These are phyloP conservation scores for Apis dorsata DNA, from an alignment of 1,140 invertebrate genomes.

Conservation along the genomic window DNA sequence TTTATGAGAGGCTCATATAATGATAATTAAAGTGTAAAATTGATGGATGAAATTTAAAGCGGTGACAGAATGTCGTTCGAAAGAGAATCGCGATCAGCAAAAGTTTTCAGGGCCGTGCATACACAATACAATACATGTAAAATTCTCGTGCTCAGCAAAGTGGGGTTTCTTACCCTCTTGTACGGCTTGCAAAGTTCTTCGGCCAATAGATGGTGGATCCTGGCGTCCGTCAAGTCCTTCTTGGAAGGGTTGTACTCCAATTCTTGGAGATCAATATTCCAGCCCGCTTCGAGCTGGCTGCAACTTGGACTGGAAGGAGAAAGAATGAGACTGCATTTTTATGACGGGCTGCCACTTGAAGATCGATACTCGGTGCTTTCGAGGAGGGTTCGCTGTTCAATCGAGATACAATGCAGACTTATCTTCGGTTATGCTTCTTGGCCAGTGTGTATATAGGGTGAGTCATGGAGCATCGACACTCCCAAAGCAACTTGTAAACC, in stretches of 20 bases:
- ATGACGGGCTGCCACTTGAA: conserved; percentile 46
- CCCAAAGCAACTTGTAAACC: not conserved
- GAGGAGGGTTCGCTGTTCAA: conserved; percentile 16
- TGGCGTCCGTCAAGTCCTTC: conserved; percentile 94
- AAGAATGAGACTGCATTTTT: conserved; percentile 55
- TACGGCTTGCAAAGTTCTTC: conserved; percentile 95
- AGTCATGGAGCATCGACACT: not conserved
- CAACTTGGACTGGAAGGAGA: conserved; percentile 85
- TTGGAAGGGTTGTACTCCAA: conserved; percentile 94
- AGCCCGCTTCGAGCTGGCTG: conserved; percentile 89
- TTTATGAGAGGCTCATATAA: not conserved
- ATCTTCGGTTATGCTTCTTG: conserved; percentile 24
- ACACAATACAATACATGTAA: not conserved
- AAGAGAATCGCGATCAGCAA: conserved; percentile 16
- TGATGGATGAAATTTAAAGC: not conserved
- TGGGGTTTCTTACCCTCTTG: conserved; percentile 85
- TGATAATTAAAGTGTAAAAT: not conserved
- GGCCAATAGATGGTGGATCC: conserved; percentile 94
- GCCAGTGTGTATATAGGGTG: not conserved
- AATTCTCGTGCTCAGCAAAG: not conserved
- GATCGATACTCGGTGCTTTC: conserved; percentile 49
- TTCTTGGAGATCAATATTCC: conserved; percentile 96
- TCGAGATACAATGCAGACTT: conserved; percentile 45
- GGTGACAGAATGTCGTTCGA: too few species aligned
- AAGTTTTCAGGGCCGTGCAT: conserved; percentile 11